A percentile compares a stretch with the other conserved stretches of the same genome.
Conservation (phyloP, 2,113 vertebrate genomes). For the Zonotrichia leucophrys region DNA sequence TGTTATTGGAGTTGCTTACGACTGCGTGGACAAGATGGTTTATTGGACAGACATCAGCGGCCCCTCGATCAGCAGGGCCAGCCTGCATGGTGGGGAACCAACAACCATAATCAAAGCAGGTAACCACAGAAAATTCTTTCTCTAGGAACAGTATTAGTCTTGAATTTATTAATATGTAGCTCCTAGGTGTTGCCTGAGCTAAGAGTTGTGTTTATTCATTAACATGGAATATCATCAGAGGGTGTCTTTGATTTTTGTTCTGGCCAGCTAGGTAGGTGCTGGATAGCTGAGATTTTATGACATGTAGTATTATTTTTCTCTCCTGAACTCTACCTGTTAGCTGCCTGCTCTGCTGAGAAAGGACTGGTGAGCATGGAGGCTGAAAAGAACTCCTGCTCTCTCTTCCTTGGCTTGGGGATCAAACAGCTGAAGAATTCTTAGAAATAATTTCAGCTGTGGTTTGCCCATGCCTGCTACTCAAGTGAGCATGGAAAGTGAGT, state of each 20-base stretch:
- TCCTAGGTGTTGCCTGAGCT: neutral
- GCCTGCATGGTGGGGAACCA: constrained; percentile 84
- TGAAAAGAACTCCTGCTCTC: neutral
- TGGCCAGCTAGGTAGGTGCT: neutral
- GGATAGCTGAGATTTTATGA: neutral
- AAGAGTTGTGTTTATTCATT: neutral
- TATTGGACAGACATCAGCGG: constrained; percentile 94
- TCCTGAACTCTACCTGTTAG: neutral
- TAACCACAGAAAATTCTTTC: constrained; percentile 36
- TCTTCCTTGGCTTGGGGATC: neutral
- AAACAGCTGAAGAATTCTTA: neutral
- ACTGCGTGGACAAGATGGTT: constrained; percentile 89
- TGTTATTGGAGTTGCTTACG: constrained; percentile 89
- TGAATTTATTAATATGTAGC: neutral
- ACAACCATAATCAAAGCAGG: constrained; percentile 82
- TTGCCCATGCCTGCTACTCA: neutral
- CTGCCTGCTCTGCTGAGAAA: neutral
- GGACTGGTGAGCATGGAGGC: neutral
- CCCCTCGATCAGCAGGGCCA: constrained; percentile 88
- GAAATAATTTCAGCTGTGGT: neutral
- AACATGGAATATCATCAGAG: neutral
- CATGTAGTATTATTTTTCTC: neutral
- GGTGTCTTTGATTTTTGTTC: neutral
- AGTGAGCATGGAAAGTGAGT: neutral
- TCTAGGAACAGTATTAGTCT: neutral